A percentile compares a stretch with the other conserved stretches of the same genome.
Evolutionary conservation across 2,888 invertebrate species (phyloP).

Genomic region (Tethea ocularis): DNA sequence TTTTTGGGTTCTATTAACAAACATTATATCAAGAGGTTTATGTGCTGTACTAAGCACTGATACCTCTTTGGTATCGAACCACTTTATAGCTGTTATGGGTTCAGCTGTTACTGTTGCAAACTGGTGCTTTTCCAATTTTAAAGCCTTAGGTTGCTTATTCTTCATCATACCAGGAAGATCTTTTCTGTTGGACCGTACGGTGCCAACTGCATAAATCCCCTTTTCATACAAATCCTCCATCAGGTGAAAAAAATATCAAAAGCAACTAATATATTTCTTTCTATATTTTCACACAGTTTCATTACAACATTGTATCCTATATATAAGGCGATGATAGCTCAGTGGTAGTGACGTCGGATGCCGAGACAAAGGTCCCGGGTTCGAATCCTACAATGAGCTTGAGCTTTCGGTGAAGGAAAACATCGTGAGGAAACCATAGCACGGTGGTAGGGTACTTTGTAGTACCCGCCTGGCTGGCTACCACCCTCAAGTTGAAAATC

Average conservation of each 20-base stretch:
- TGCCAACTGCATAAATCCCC: conserved; percentile 37
- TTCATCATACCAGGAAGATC: conserved; percentile 35
- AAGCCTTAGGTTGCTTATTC: conserved; percentile 29
- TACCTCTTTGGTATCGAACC: conserved; percentile 18
- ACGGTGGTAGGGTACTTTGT: no score
- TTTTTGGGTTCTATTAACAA: conserved; percentile 11
- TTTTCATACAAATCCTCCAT: conserved; percentile 32
- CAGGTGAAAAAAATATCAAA: conserved; percentile 44
- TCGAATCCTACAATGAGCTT: no score
- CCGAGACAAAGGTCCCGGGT: no score
- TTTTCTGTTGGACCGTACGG: conserved; percentile 36
- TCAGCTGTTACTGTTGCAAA: conserved; percentile 37
- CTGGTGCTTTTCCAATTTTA: conserved; percentile 35
- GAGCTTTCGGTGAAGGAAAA: no score
- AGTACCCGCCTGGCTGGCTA: no score
- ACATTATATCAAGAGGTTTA: conserved; percentile 4
- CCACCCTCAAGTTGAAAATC: no score
- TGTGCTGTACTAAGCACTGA: conserved; percentile 25
- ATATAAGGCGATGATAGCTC: no score
- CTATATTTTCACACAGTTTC: conserved; percentile 28
- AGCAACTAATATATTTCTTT: conserved; percentile 33
- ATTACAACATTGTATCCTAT: conserved; percentile 29
- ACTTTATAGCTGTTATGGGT: conserved; percentile 31
- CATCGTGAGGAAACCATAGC: no score
- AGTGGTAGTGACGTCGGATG: no score